A percentile compares a stretch with the other conserved stretches of the same genome.
These are phyloP conservation scores for Epizoanthus fatuus DNA, from an alignment of 92 coral and sea anemone genomes.

Conservation along the genomic window DNA sequence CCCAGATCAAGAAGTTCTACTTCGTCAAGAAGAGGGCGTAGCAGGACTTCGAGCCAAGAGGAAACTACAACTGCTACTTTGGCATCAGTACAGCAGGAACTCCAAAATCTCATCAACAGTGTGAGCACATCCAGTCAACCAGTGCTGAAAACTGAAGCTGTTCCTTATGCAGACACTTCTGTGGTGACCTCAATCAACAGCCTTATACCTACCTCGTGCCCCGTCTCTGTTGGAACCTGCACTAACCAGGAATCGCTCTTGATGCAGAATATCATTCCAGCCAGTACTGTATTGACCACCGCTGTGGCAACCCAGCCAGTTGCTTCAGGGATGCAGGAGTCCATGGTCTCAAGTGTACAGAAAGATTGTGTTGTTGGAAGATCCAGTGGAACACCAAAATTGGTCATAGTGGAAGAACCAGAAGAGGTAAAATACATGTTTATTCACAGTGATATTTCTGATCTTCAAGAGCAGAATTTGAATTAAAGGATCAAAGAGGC, in stretches of 20 bases:
- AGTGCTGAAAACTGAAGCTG: background rate
- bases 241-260: conserved; percentile 8
- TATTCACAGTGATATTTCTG: no score
- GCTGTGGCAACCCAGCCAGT: background rate
- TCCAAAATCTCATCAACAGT: conserved; percentile 33
- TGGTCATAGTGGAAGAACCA: conserved; percentile 94
- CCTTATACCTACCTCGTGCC: conserved; percentile 14
- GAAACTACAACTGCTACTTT: conserved; percentile 18
- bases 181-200: background rate
- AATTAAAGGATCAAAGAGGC: no score
- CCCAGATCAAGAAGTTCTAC: conserved; percentile 22
- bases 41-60: conserved; percentile 27
- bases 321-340: background rate
- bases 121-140: conserved; percentile 11
- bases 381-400: conserved; percentile 70
- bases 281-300: background rate
- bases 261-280: background rate
- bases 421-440: conserved; percentile 84
- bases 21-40: background rate
- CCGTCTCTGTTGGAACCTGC: conserved; percentile 10
- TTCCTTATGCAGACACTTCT: background rate
- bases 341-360: background rate
- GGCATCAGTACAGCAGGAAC: conserved; percentile 45
- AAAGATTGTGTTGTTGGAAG: background rate
- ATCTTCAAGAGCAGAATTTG: no score